These are phyloP conservation scores for Rhineura floridana DNA, from an alignment of 2,113 vertebrate species.

Conservation along the genomic window DNA sequence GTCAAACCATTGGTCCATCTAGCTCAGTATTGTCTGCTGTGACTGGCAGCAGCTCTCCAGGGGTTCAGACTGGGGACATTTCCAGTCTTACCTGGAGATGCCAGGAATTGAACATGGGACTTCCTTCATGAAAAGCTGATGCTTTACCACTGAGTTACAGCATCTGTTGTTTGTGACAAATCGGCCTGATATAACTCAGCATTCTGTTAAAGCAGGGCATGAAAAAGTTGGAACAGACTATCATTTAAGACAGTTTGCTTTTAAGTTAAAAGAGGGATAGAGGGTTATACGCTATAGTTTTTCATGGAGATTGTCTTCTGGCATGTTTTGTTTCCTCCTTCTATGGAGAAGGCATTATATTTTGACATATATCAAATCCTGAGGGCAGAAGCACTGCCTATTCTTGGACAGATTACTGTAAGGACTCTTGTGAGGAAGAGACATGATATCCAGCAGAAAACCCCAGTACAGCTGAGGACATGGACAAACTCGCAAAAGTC, in stretches of 20 bases:
- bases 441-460: too few species aligned
- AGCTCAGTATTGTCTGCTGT: too few species aligned
- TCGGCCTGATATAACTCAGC: too few species aligned
- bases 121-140: too few species aligned
- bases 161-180: not conserved
- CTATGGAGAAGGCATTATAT: not conserved
- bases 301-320: not conserved
- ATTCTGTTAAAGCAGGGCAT: not conserved
- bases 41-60: too few species aligned
- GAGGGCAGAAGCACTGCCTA: not conserved
- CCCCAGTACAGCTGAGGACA: too few species aligned
- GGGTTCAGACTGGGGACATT: too few species aligned
- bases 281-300: not conserved
- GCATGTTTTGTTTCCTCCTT: not conserved
- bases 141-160: not conserved
- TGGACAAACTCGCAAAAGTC: too few species aligned
- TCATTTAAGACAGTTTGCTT: not conserved
- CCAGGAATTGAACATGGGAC: too few species aligned
- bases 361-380: not conserved
- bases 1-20: too few species aligned
- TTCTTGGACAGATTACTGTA: not conserved
- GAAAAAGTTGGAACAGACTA: not conserved
- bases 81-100: too few species aligned
- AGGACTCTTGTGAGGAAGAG: not conserved
- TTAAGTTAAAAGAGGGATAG: not conserved